phyloP scores from a whole-genome alignment of 2,113 vertebrate genomes.

The Jacana jacana region DNA sequence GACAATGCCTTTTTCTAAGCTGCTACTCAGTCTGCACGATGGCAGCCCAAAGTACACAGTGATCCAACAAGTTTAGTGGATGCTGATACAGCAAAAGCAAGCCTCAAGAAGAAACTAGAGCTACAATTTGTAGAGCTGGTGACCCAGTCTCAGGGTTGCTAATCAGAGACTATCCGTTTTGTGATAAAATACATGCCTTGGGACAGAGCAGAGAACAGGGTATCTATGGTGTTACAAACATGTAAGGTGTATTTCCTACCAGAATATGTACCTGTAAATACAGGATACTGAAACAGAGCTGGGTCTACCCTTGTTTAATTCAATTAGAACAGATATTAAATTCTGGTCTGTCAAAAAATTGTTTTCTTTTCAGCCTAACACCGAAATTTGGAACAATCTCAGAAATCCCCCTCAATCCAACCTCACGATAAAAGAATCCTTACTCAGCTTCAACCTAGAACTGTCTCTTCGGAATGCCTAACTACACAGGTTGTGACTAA shows the following conservation, averaged over 20 bases:
- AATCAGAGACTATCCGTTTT: background rate
- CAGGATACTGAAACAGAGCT: background rate
- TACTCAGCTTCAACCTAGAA: background rate
- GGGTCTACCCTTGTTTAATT: background rate
- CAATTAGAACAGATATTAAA: background rate
- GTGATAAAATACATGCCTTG: background rate
- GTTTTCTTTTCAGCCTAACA: background rate
- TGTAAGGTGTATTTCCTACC: background rate
- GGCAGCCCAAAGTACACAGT: fast-evolving
- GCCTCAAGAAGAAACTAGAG: background rate
- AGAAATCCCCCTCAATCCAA: background rate
- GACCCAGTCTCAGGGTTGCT: background rate
- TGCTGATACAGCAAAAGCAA: background rate
- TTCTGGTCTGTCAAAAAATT: background rate
- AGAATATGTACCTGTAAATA: background rate
- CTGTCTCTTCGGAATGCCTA: background rate
- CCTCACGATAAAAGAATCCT: background rate
- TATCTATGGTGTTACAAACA: background rate
- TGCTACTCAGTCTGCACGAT: background rate
- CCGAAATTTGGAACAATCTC: background rate
- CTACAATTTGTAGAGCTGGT: background rate
- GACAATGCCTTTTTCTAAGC: background rate
- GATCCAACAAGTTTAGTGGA: background rate
- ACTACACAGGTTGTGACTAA: background rate
- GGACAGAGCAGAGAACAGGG: background rate